Evolutionary conservation across 2,888 invertebrate genomes (phyloP).

Genomic region (Lamellibrachia satsuma): DNA sequence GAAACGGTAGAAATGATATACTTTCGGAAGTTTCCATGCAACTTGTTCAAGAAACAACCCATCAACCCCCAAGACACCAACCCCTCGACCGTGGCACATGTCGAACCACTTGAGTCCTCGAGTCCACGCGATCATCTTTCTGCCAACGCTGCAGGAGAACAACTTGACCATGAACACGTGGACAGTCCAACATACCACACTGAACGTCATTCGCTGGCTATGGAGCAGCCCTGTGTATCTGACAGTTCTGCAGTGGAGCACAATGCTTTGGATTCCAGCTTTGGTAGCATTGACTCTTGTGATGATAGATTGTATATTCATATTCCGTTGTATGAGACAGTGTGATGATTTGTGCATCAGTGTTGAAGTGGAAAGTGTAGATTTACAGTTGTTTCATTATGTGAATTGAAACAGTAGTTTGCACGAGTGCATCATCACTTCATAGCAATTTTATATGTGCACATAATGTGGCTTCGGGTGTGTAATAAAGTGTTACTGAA

Average conservation of each 20-base stretch:
- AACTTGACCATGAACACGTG: background rate
- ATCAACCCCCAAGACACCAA: background rate
- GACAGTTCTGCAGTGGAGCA: background rate
- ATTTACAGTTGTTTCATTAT: no score
- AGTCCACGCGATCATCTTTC: background rate
- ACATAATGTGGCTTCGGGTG: background rate
- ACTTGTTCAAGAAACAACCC: background rate
- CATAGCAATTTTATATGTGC: background rate
- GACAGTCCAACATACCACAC: background rate
- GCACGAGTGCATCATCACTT: background rate
- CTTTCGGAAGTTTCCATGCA: background rate
- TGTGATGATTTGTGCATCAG: background rate
- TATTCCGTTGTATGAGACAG: background rate
- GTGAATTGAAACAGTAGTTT: background rate
- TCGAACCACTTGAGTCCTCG: background rate
- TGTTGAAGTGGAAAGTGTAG: background rate
- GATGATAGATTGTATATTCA: background rate
- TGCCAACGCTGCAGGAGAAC: background rate
- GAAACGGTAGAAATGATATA: background rate
- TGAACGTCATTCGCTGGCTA: background rate
- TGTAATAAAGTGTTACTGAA: slow-evolving; percentile 7
- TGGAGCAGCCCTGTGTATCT: background rate
- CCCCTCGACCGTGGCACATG: background rate
- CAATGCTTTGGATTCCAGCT: background rate
- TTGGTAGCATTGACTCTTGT: background rate